These are phyloP conservation scores for Tonatia bakeri DNA, from an alignment of 2,113 vertebrate species.

Conservation along the genomic window DNA sequence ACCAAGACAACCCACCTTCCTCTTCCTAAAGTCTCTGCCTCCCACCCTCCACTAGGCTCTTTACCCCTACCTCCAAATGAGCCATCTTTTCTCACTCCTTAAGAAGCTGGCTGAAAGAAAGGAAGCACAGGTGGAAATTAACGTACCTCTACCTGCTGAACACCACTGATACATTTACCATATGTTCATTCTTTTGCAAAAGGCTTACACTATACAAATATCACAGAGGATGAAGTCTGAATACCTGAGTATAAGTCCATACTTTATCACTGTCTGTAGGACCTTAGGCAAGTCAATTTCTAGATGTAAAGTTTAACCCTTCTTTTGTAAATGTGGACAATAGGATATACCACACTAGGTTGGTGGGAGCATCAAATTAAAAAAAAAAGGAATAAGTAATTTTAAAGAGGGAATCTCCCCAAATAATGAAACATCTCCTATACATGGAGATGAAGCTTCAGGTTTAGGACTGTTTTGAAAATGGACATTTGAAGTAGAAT, in stretches of 20 bases:
- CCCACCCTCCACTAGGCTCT: not conserved
- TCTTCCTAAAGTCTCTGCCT: not conserved
- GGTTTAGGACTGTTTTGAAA: not conserved
- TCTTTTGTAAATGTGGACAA: conserved; percentile 17
- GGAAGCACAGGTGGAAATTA: not conserved
- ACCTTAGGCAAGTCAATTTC: not conserved
- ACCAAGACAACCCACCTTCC: not conserved
- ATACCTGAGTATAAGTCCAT: not conserved
- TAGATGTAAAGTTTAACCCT: not conserved
- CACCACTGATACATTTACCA: not conserved
- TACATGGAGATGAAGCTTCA: not conserved
- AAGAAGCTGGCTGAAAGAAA: not conserved
- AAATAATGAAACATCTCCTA: not conserved
- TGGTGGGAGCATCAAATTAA: not conserved
- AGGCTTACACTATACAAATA: not conserved
- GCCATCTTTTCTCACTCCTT: not conserved
- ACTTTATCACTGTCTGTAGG: not conserved
- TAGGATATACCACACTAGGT: not conserved
- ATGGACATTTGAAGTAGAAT: not conserved
- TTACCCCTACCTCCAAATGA: not conserved
- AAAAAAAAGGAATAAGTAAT: not conserved
- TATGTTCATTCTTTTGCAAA: not conserved
- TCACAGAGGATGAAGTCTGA: not conserved
- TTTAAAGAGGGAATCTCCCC: not conserved
- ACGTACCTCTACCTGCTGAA: not conserved